Conservation (phyloP, 2,888 invertebrate genomes). For the Eutolmus rufibarbis region DNA sequence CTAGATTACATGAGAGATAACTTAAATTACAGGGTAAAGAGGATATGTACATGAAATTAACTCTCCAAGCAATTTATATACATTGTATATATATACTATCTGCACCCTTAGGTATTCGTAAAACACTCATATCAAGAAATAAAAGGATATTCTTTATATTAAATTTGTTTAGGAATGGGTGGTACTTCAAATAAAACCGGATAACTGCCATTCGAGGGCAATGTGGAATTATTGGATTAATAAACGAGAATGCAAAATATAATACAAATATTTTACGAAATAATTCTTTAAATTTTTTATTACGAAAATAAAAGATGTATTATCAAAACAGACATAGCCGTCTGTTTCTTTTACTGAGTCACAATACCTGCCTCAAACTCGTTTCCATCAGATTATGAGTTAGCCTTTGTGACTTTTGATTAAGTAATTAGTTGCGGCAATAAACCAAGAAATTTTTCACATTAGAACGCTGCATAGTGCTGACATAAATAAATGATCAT, state of each 20-base stretch:
- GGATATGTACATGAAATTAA: conserved; percentile 21
- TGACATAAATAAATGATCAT: background rate
- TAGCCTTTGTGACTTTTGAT: background rate
- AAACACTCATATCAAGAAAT: background rate
- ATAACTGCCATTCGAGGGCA: background rate
- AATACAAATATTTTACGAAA: background rate
- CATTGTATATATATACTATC: background rate
- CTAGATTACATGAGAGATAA: conserved; percentile 39
- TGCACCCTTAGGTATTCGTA: background rate
- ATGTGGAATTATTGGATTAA: background rate
- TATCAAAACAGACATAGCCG: background rate
- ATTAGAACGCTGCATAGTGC: background rate
- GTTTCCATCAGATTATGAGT: background rate
- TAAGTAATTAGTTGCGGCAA: background rate
- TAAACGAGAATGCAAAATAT: background rate
- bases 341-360: background rate
- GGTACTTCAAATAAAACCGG: background rate
- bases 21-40: conserved; percentile 32
- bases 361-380: background rate
- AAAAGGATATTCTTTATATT: background rate
- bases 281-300: background rate
- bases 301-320: background rate
- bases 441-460: background rate
- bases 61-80: background rate
- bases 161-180: background rate